Base-by-base conservation (phyloP, 2,888 invertebrate genomes). In the Nemotelus nigrinus region DNA sequence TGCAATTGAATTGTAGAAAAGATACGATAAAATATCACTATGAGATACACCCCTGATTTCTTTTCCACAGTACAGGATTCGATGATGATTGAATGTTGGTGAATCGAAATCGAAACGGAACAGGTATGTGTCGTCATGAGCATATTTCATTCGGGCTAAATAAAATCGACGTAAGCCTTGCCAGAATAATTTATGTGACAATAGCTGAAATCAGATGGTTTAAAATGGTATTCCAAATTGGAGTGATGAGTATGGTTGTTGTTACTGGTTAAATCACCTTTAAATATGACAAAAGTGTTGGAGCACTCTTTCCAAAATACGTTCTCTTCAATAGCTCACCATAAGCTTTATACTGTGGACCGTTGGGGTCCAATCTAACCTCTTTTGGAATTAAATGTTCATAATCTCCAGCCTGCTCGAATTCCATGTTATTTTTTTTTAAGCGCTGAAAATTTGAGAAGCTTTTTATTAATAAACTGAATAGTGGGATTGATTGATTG, bases 291-390 rank as follows among this genome's bases (percentile, higher is more conserved):
- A 25, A 25, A 25, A 6, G 25, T 25, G 45, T 25, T 2, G 88
- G 84, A 67, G 85, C 83, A 55, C 86, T 84, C 5, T 88, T 85
- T 1, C 86, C 88, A 80, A 87, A 89, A 82, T 89, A 89, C 6
- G 85, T 83, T 25, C 87, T 79, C 64, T 86, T 86, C 8, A 90
- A 83, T 80, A 84, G 84, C 2, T 84, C 82, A 1, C 88, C 89
- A 48, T 87, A 84, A 4, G 81, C 81, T 48, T 80, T 82, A 2
- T 86, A 80, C 63, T 79, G 45, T 53, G 80, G 76, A 82, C 78
- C 86, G 82, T 78, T 84, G 82, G 44, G 79, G 68, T 80, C 82
- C 10, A 87, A 71, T 6, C 84, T 81, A 2, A 87, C 82, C 78
- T 85, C 84, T 1, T 79, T 76, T 0, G 88, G 88, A 0, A 87